A percentile compares a stretch with the other conserved stretches of the same genome.
These are phyloP conservation scores for Pungitius pungitius DNA, from an alignment of 2,113 vertebrate species.

Conservation along the genomic window DNA sequence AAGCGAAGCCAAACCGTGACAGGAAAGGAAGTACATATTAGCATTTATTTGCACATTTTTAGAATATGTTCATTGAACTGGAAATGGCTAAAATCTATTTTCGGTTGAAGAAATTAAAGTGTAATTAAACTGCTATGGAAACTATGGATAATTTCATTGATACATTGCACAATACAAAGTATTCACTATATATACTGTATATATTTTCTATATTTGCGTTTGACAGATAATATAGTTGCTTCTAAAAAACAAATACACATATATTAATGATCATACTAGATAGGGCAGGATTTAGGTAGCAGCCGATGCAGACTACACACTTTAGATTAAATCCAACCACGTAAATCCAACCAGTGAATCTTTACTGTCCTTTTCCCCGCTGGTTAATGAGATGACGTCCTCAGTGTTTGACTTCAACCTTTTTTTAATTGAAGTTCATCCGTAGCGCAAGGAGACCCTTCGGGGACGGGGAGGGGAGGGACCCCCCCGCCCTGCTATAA, in stretches of 20 bases:
- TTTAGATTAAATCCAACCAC: neutral
- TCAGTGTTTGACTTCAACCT: constrained; percentile 38
- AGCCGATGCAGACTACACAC: neutral
- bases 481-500: constrained; percentile 37
- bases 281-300: neutral
- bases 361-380: neutral
- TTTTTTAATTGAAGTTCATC: constrained; percentile 67
- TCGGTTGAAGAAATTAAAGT: constrained; percentile 1
- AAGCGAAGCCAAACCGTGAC: too few relatives aligned
- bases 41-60: constrained; percentile 3
- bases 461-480: constrained; percentile 30
- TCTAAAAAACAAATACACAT: neutral
- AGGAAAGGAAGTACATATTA: too few relatives aligned
- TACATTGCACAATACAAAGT: neutral
- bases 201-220: too few relatives aligned
- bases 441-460: constrained; percentile 44
- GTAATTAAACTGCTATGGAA: neutral
- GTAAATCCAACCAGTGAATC: constrained; percentile 5
- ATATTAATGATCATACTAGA: neutral
- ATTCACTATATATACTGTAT: too few relatives aligned
- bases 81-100: constrained; percentile 16
- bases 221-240: too few relatives aligned
- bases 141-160: neutral
- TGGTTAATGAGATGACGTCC: constrained; percentile 23
- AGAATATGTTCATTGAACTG: constrained; percentile 21